phyloP scores from a whole-genome alignment of 2,797 vertebrate genomes.

The Sarcophilus harrisii region DNA sequence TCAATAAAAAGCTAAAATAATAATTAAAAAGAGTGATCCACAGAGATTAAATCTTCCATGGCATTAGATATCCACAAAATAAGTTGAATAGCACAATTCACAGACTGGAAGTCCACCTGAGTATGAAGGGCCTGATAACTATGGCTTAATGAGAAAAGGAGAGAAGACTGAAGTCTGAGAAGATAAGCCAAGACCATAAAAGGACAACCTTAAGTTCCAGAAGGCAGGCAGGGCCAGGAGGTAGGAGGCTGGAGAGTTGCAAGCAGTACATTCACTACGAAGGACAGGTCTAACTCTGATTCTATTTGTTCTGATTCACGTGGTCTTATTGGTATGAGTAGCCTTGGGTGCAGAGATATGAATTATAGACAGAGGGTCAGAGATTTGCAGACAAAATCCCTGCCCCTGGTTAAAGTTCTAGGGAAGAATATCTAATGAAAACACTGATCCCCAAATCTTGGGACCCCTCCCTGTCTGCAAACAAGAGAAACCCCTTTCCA shows the following conservation, averaged over 20 bases:
- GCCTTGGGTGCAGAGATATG: background rate
- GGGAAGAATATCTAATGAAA: background rate
- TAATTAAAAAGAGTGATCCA: background rate
- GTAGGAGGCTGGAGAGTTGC: background rate
- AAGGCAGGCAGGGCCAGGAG: background rate
- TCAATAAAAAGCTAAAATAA: too few relatives aligned
- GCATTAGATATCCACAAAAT: background rate
- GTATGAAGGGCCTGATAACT: background rate
- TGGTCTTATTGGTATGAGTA: background rate
- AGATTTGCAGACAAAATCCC: background rate
- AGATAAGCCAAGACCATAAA: background rate
- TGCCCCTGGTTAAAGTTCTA: background rate
- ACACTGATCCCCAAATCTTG: background rate
- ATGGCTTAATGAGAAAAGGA: background rate
- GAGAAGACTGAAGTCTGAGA: background rate
- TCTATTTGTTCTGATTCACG: background rate
- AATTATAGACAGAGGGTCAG: background rate
- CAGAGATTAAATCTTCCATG: background rate
- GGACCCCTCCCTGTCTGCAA: background rate
- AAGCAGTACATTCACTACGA: background rate
- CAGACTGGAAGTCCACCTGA: background rate
- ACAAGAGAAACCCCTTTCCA: background rate
- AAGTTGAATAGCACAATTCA: background rate
- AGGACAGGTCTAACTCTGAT: background rate
- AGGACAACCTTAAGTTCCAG: background rate